Base-by-base conservation (phyloP, 2,797 vertebrate species). In the Pagetopsis macropterus region DNA sequence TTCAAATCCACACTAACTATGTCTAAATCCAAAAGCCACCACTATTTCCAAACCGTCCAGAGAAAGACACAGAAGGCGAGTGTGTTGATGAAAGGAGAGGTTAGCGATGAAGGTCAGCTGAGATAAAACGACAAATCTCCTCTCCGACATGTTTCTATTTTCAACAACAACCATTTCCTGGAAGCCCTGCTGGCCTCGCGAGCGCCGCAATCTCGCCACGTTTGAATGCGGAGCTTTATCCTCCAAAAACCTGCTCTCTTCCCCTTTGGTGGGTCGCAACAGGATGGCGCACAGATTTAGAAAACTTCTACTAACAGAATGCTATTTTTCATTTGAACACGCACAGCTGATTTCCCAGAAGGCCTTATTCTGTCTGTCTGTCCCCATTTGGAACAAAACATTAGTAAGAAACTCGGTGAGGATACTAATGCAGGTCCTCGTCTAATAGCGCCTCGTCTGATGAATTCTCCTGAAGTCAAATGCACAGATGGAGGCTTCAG, bases 301-400 rank as follows among this genome's bases (percentile, higher is more conserved):
- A 73, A 55, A 56, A 70, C 67, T 75, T 61, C 51, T 60, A 21
- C 41, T 52, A 86, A 82, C 76, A 73, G 40, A 83, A 66, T 44
- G 65, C 33, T 75, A 62, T 70, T 82, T 84, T 71, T 83, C 45
- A 82, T 83, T 65, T 70, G 58, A 79, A 76, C 67, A 82, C 9
- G 43, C 61, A 58, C 73, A 49, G 65, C 78, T 82, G 72, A 89
- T 90, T 88, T 87, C 87, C 87, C 89, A 71, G 56, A 62, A 85
- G 87, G 72, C 80, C 60, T 75, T 61, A 62, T 78, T 86, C 78
- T 76, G 82, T 79, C 78, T 78, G 82, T 79, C 79, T 71, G 65
- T 82, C 70, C 78, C 70, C 46, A 37, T 84, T 86, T 63, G 43
- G 59, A 74, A 65, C 44, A 60, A 73, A 75, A 74, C 69, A 74